phyloP scores from a whole-genome alignment of 2,888 invertebrate genomes.

The Hyposoter dolosus region DNA sequence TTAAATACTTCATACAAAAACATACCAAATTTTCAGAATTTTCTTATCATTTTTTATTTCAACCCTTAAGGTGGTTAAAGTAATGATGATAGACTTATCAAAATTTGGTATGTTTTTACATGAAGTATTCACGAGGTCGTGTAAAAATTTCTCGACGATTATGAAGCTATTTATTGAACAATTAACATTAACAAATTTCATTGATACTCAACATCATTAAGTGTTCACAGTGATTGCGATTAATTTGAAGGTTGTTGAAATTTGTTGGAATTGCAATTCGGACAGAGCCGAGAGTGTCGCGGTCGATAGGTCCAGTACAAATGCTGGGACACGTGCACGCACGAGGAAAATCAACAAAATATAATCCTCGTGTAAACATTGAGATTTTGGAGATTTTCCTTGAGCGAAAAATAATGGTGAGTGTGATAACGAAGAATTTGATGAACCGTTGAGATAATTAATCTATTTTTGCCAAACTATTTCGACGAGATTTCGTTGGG shows the following conservation, averaged over 20 bases:
- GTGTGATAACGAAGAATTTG: slow-evolving; percentile 1
- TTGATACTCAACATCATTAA: too few species aligned
- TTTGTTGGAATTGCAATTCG: neutral
- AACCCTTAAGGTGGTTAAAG: too few species aligned
- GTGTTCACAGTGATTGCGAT: neutral
- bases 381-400: neutral
- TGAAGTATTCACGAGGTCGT: too few species aligned
- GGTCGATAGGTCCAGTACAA: neutral
- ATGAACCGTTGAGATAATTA: slow-evolving; percentile 13
- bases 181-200: too few species aligned
- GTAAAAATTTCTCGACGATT: too few species aligned
- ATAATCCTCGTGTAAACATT: neutral
- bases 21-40: too few species aligned
- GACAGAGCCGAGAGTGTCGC: neutral
- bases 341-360: neutral
- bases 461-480: slow-evolving; percentile 61
- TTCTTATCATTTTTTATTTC: too few species aligned
- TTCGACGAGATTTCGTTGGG: slow-evolving; percentile 71
- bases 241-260: neutral
- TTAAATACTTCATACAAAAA: too few species aligned
- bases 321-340: neutral
- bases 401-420: neutral
- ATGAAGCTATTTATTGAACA: too few species aligned
- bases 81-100: too few species aligned
- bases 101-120: too few species aligned